Conservation (phyloP, 1,140 invertebrate genomes). For the Drosophila mayri region DNA sequence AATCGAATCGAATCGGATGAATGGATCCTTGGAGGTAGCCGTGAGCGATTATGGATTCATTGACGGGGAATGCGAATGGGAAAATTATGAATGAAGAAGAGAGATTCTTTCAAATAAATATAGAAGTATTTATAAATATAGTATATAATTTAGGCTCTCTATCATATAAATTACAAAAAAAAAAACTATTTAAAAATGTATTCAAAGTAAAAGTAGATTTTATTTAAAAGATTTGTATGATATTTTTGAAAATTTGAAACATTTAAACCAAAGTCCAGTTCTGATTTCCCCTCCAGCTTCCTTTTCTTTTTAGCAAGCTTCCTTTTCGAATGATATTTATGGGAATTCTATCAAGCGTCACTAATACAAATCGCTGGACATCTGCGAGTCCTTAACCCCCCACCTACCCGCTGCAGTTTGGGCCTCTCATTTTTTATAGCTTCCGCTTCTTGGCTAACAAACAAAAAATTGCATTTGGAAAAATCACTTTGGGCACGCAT, state of each 20-base stretch:
- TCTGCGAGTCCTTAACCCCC: slow-evolving; percentile 22
- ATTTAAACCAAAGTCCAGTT: background rate
- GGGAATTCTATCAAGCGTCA: slow-evolving; percentile 24
- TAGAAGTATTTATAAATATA: background rate
- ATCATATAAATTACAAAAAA: too few species aligned
- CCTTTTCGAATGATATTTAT: slow-evolving; percentile 18
- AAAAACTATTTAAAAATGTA: too few species aligned
- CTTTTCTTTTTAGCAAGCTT: background rate
- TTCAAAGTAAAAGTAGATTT: too few species aligned
- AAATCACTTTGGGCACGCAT: slow-evolving; percentile 61
- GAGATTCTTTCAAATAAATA: background rate
- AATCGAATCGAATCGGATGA: slow-evolving; percentile 28
- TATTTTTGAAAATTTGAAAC: background rate
- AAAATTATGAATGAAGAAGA: slow-evolving; percentile 23
- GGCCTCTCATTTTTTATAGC: slow-evolving; percentile 46
- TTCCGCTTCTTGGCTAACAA: slow-evolving; percentile 43
- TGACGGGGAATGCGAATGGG: slow-evolving; percentile 9
- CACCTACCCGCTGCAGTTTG: slow-evolving; percentile 8
- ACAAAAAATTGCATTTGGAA: slow-evolving; percentile 45
- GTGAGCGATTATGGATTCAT: slow-evolving; percentile 33
- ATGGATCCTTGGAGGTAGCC: slow-evolving; percentile 25
- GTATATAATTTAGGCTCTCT: too few species aligned
- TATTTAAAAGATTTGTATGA: too few species aligned
- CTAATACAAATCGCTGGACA: slow-evolving; percentile 42
- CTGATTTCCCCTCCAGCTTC: too few species aligned